Evolutionary conservation across 2,797 vertebrate species (phyloP).

Genomic region (Hypotaenidia okinawae): DNA sequence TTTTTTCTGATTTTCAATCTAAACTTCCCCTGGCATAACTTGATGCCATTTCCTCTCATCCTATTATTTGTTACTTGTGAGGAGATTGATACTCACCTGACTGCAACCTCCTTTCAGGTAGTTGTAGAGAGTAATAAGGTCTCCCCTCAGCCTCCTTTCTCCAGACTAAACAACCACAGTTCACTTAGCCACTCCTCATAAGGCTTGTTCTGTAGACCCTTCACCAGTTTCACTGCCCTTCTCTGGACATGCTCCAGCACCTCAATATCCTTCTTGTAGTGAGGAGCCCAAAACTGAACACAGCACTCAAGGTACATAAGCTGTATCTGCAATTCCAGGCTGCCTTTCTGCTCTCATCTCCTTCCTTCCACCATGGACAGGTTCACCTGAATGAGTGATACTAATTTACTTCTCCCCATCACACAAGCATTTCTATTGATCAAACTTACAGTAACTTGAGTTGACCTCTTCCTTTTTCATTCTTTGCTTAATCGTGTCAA

Average conservation of each 20-base stretch:
- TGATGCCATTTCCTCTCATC: background rate
- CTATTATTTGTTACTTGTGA: accelerated
- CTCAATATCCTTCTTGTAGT: accelerated
- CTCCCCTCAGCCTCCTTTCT: background rate
- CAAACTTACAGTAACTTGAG: background rate
- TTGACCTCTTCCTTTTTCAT: accelerated
- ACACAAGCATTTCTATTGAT: accelerated
- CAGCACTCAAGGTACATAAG: background rate
- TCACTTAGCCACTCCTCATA: background rate
- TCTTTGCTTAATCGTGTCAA: background rate
- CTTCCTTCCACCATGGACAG: background rate
- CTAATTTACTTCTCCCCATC: background rate
- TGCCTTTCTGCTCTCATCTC: background rate
- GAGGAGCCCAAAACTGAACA: background rate
- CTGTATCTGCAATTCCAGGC: background rate
- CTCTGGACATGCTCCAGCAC: background rate
- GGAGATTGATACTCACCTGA: accelerated
- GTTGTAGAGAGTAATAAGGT: too few species aligned
- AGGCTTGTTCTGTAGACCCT: accelerated
- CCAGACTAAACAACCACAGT: background rate
- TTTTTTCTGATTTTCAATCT: background rate
- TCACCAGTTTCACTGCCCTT: accelerated
- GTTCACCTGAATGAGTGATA: background rate
- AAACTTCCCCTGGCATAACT: accelerated
- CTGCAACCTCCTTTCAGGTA: too few species aligned